Conservation (phyloP, 2,113 vertebrate species). For the Tragelaphus scriptus region DNA sequence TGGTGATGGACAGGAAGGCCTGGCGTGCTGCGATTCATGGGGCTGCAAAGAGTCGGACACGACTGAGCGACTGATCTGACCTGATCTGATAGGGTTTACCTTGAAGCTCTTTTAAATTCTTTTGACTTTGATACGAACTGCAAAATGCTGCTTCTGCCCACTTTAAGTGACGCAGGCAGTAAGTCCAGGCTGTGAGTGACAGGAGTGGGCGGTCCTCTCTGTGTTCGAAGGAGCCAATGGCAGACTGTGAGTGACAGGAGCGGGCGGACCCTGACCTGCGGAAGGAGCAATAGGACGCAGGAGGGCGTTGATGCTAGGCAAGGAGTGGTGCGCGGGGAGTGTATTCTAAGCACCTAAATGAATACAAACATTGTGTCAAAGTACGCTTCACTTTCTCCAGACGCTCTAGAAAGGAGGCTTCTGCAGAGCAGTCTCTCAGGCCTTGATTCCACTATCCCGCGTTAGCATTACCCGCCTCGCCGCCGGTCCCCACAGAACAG, state of each 20-base stretch:
- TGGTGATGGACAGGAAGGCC: no score
- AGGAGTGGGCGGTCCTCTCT: neutral
- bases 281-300: neutral
- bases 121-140: neutral
- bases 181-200: neutral
- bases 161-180: accelerated
- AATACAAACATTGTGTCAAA: neutral
- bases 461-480: neutral
- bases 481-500: neutral
- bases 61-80: no score
- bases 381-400: neutral
- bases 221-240: neutral
- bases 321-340: neutral
- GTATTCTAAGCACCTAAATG: neutral
- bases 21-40: no score
- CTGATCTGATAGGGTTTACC: neutral
- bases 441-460: no score
- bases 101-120: neutral
- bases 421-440: neutral
- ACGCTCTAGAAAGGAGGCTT: neutral
- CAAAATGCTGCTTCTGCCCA: neutral
- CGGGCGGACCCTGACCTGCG: neutral
- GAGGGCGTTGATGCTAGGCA: neutral
- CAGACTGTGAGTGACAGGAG: neutral
- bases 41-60: no score